Evolutionary conservation across 1,140 invertebrate species (phyloP), one percentile per base, ranked within the genome.

Genomic region (Drosophila trapezifrons): DNA sequence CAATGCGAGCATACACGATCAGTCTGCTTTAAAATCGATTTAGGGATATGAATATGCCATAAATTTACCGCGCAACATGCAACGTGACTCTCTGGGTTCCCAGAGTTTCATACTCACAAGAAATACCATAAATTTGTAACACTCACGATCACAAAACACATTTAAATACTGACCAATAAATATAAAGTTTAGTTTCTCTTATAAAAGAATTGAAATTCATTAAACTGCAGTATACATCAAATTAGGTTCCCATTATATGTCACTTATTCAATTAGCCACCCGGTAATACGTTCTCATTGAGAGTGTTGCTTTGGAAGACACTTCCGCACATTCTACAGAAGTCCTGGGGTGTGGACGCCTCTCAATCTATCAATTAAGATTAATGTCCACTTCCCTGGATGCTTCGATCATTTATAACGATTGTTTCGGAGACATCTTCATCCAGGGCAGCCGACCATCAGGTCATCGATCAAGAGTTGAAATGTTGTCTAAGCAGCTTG

Each of bases 341-440:
- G 51, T 64, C 35, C 49, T 72, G 46, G 17, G 27, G 27, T 40
- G 29, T 22, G 10, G 12, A 52, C 6, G 29, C 37, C 43, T 59
- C 37, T 42, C 57, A 51, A 62, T 51, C 45, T 58, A 85, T 86
- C 82, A 86, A 85, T 82, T 85, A 71, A 86, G 81, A 85, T 86
- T 57, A 70, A 84, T 84, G 77, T 80, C 72, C 45, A n/a, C 15
- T 40, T 54, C 46, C 43, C 40, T 47, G 27, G 46, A 20, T 29
- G 2, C 32, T 35, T 25, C 18, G 62, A 76, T 76, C 73, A 76
- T 76, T 76, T 76, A 58, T 47, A 76, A 76, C 35, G 49, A 46
- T 45, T 72, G 32, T 72, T 72, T 60, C 12, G 47, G 37, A 51
- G 71, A 75, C 71, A 64, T 37, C 72, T 75, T 43, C 51, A 75